Base-by-base conservation (phyloP, 2,113 vertebrate species). In the Siphamia tubifer region DNA sequence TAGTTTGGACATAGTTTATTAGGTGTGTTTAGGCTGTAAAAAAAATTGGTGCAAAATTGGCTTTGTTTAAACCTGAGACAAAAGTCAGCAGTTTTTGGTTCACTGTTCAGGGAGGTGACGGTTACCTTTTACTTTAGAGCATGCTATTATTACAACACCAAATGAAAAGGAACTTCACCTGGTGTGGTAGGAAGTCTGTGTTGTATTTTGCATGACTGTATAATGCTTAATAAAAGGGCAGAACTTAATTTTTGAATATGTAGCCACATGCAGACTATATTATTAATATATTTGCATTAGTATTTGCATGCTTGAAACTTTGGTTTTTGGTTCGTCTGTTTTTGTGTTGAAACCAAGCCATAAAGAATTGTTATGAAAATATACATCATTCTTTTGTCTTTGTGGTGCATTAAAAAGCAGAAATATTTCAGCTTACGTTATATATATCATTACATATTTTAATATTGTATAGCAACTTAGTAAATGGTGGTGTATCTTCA, bases 211-310 rank as follows among this genome's bases (percentile, higher is more conserved):
- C 23, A 27, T 64, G 19, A 24, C 7, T 40, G 16, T 11, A 54
- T 61, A 2, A 17, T 36, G 23, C 19, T 63, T 4, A 15, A 1
- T 31, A 56, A 57, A 31, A 4, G 19, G 2, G 17, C 5, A 39
- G n/a, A 49, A 4, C n/a, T n/a, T 48, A 8, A 4, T 36, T 12
- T 77, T 70, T 67, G 44, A 39, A 66, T 72, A 30, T 17, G 2
- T 2, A 19, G 17, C 6, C 42, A 12, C 30, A 8, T 11, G 16
- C 9, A 15, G 23, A 60, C 13, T 19, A 15, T 8, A 21, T 21
- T 12, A 19, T 40, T 47, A 34, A 32, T 68, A 40, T 60, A 20
- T 35, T 53, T 52, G 4, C 52, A 6, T 11, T 55, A 9, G 4
- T n/a, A 39, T 73, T 61, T 68, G 31, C 23, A 47, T 61, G 12